Percentiles rank a stretch among this genome's conserved stretches.
These are phyloP conservation scores for Drosophila truncata DNA, from an alignment of 1,140 invertebrate species.

Conservation along the genomic window DNA sequence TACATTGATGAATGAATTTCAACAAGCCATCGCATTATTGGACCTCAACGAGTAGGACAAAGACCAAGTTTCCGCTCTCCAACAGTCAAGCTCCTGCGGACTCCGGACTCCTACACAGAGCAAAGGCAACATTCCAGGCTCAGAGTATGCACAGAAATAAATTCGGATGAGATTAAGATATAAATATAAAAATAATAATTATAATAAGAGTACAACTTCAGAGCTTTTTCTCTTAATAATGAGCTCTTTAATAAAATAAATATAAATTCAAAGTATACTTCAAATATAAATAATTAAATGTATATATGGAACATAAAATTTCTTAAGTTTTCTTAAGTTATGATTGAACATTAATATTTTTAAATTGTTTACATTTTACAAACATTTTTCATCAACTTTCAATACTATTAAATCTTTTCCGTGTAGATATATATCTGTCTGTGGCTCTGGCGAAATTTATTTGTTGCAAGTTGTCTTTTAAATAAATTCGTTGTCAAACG, in stretches of 20 bases:
- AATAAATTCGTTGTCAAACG: slow-evolving; percentile 81
- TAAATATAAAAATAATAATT: not conserved
- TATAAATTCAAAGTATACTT: too few relatives aligned
- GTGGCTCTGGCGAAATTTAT: slow-evolving; percentile 68
- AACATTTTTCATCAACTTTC: not conserved
- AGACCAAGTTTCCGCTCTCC: slow-evolving; percentile 13
- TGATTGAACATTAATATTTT: too few relatives aligned
- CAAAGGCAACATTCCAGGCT: slow-evolving; percentile 43
- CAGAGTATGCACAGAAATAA: slow-evolving; percentile 13
- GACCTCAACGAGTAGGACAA: slow-evolving; percentile 41
- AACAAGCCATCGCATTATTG: slow-evolving; percentile 61
- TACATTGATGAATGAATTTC: slow-evolving; percentile 83
- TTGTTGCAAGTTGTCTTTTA: slow-evolving; percentile 81
- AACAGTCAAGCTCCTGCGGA: slow-evolving; percentile 1
- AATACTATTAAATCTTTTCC: not conserved
- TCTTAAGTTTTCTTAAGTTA: too few relatives aligned
- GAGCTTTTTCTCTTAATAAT: not conserved
- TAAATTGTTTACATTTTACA: not conserved
- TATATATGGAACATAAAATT: too few relatives aligned
- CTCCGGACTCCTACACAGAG: slow-evolving; percentile 59
- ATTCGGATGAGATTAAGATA: not conserved
- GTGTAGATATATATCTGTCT: not conserved
- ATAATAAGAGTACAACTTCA: not conserved
- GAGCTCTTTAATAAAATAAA: too few relatives aligned
- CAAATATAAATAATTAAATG: too few relatives aligned